Evolutionary conservation across 2,888 invertebrate species (phyloP), one percentile per base, ranked within the genome.

Genomic region (Anaspis maculata): DNA sequence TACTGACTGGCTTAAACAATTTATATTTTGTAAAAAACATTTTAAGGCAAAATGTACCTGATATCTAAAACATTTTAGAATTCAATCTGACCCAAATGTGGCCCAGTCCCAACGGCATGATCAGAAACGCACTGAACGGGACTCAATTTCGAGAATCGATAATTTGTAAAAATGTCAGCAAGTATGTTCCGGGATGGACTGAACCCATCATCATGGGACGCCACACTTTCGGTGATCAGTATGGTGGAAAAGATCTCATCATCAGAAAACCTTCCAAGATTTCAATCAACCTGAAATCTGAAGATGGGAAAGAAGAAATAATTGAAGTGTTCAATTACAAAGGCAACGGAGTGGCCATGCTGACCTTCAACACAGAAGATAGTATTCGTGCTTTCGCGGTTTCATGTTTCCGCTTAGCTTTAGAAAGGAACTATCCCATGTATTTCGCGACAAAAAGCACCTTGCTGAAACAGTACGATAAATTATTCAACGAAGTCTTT

Each of bases 71-170:
- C 9, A n/a, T 19, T 19, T 19, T 15, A 85, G 88, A 89, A 65
- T 88, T 86, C 65, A 85, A 86, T 48, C 66, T 89, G 52, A 88
- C 88, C 65, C 83, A 86, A 66, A 87, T 88, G 85, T 89, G 88
- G 87, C 73, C 83, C 9, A 83, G 82, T 56, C 89, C 88, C 1
- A 89, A 89, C 58, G 88, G 88, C 4, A 88, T 88, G 2, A 85
- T 89, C 56, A 72, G 88, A 54, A 88, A 88, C 64, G 87, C 88
- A 53, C 71, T 89, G 26, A 86, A 86, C 14, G 88, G 89, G 12
- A 87, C 86, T 0, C 86, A 87, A 38, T 87, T 87, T 69, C 73
- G 89, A 30, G 89, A 89, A 64, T 87, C 89, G 12, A 88, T 89
- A 53, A 64, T 89, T 30, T 88, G 87, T 66, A 72, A 80, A 62